Evolutionary conservation across 2,888 invertebrate species (phyloP), one percentile per base, ranked within the genome.

Genomic region (Sialis lutaria): DNA sequence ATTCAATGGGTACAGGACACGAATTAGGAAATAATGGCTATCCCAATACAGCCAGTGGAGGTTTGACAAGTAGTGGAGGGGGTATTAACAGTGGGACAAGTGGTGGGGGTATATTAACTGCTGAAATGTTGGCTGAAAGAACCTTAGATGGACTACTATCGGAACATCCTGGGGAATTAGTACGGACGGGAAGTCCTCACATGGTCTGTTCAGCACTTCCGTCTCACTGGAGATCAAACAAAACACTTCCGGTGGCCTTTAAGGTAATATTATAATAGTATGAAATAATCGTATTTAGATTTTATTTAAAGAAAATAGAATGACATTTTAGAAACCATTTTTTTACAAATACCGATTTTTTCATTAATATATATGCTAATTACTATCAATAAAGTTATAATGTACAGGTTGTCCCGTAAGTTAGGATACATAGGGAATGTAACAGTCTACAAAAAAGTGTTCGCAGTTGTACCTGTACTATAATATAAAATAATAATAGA

Each of bases 181-280:
- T 93, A 55, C 72, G 91, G 59, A 96, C 96, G 35, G 79, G 88
- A 55, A 89, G 89, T 61, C 96, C 96, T 33, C 87, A 93, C 64
- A 83, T 97, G 58, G 87, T 96, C 52, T 97, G 96, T 67, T 91
- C 95, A 35, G 87, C 88, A 41, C 68, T 97, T 56, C 97, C 97
- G 50, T 81, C 84, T 2, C 97, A 97, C 64, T 97, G 97, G 96
- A 75, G 97, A 54, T 92, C 93, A 47, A 98, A 98, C 69, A 98
- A 98, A 72, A 95, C 96, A 5, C 73, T 98, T 51, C 97, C 97
- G 43, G 83, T 90, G 50, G 92, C 95, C 46, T 98, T 98, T 71
- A 93, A 93, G 67, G 22, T 22, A 22, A 22, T 22, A 22, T 22
- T 22, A 22, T 22, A 22, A 22, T 22, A 22, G 22, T 22, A 22